Percentiles rank a stretch among this genome's conserved stretches.
Evolutionary conservation across 2,113 vertebrate species (phyloP).

Genomic region (Macrotis lagotis): DNA sequence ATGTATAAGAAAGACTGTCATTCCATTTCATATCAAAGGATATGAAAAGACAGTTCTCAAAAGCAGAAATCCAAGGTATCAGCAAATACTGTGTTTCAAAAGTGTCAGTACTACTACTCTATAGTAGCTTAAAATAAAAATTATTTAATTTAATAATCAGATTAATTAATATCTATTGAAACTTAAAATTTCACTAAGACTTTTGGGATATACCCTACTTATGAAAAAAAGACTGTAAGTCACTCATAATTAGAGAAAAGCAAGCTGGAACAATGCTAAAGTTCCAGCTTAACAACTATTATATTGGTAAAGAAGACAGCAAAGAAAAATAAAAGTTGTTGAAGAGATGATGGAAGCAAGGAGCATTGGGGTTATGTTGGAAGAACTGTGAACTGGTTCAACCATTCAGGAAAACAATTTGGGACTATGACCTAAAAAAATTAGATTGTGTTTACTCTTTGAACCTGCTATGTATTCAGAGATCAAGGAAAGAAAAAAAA

Average conservation of each 20-base stretch:
- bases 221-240: neutral
- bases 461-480: neutral
- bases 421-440: neutral
- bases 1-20: neutral
- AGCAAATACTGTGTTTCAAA: neutral
- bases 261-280: neutral
- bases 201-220: neutral
- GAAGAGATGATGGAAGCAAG: neutral
- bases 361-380: neutral
- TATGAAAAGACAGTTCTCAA: neutral
- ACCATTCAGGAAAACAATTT: neutral
- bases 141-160: too few relatives aligned
- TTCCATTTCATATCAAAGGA: neutral
- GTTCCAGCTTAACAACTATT: neutral
- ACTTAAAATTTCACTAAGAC: neutral
- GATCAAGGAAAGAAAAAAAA: neutral
- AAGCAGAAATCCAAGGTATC: neutral
- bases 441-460: neutral
- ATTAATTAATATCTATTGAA: neutral
- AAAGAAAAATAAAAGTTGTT: neutral
- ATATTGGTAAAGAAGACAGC: neutral
- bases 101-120: neutral
- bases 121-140: neutral
- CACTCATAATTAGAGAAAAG: neutral
- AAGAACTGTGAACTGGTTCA: neutral